Evolutionary conservation across 2,113 vertebrate genomes (phyloP).

Genomic region (Pardalotus punctatus): DNA sequence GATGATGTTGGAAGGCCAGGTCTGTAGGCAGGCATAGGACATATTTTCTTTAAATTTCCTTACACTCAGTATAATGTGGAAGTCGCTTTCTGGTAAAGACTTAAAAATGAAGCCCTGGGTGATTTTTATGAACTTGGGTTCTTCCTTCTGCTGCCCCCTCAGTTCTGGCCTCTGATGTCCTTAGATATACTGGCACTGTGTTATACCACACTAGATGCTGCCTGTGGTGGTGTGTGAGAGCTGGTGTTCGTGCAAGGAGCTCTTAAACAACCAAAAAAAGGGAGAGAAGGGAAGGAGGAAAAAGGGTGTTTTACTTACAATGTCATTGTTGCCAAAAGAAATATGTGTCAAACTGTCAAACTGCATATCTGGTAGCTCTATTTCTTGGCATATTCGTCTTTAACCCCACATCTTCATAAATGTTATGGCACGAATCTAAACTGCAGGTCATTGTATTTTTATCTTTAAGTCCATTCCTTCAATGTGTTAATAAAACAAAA

Average conservation of each 20-base stretch:
- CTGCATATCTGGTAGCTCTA: neutral
- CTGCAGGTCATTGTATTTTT: neutral
- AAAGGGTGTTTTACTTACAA: neutral
- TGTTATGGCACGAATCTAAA: neutral
- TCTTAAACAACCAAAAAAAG: neutral
- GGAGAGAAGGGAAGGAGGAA: too few species aligned
- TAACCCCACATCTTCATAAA: neutral
- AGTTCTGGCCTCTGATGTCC: neutral
- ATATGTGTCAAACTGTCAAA: neutral
- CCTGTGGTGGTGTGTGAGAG: neutral
- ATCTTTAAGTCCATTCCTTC: neutral
- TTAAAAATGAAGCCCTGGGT: neutral
- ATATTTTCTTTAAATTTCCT: neutral
- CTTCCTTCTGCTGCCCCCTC: neutral
- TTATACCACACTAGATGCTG: neutral
- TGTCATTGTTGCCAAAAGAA: neutral
- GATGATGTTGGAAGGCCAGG: neutral
- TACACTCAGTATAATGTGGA: neutral
- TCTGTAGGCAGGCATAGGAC: neutral
- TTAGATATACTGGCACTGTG: neutral
- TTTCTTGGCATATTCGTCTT: neutral
- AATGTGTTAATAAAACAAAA: neutral
- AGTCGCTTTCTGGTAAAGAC: neutral
- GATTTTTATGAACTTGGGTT: neutral
- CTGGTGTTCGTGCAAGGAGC: neutral